These are phyloP conservation scores for Lepeophtheirus nordmannii DNA, from an alignment of 2,888 invertebrate species.

Conservation along the genomic window DNA sequence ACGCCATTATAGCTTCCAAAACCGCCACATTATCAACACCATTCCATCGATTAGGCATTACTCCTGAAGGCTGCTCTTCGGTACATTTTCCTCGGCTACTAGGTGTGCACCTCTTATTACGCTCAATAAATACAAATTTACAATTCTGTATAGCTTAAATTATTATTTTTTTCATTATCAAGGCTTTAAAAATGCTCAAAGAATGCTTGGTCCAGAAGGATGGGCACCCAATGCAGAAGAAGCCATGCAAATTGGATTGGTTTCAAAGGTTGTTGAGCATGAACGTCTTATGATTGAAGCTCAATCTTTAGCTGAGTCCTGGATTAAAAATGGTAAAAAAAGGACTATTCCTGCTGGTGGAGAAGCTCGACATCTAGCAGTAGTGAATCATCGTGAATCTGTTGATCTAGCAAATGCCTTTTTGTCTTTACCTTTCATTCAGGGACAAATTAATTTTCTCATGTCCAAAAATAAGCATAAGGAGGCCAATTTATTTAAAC, in stretches of 20 bases:
- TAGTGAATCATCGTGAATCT: constrained; percentile 20
- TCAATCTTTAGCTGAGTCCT: constrained; percentile 12
- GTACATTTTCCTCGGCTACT: constrained; percentile 20
- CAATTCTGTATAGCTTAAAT: not conserved
- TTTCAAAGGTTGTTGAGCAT: constrained; percentile 15
- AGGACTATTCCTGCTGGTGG: not conserved
- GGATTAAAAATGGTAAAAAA: constrained; percentile 7
- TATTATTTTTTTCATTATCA: not conserved
- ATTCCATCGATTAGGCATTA: constrained; percentile 11
- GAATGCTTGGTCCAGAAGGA: constrained; percentile 12
- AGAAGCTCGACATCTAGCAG: constrained; percentile 1
- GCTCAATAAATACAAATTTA: too few relatives aligned
- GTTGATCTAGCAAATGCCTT: constrained; percentile 21
- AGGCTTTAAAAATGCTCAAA: not conserved
- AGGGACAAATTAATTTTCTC: constrained; percentile 14
- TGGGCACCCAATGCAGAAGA: constrained; percentile 15
- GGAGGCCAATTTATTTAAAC: constrained; percentile 10
- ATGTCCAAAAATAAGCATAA: constrained; percentile 2
- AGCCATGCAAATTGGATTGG: constrained; percentile 6
- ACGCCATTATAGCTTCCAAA: constrained; percentile 20
- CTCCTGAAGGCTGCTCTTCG: constrained; percentile 21
- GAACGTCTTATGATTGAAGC: constrained; percentile 12
- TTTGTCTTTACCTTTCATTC: not conserved
- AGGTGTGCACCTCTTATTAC: not conserved
- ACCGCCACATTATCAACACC: constrained; percentile 19